A percentile compares a stretch with the other conserved stretches of the same genome.
These are phyloP conservation scores for Emys orbicularis DNA, from an alignment of 2,797 vertebrate genomes.

Conservation along the genomic window DNA sequence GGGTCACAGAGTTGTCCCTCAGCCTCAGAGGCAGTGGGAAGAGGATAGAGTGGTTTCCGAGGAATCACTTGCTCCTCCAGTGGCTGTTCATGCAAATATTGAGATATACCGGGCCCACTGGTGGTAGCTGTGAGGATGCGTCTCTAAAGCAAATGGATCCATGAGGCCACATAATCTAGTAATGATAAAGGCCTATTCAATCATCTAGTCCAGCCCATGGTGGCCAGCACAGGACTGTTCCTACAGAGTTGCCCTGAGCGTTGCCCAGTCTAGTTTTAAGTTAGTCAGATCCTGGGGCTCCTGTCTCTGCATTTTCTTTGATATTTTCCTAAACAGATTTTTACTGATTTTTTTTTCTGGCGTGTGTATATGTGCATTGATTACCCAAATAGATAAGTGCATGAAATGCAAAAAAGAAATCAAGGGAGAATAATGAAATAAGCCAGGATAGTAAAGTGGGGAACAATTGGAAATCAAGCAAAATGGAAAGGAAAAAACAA, in stretches of 20 bases:
- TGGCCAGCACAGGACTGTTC: background rate
- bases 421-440: conserved; percentile 51
- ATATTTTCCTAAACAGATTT: conserved; percentile 1
- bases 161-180: background rate
- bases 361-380: background rate
- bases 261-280: background rate
- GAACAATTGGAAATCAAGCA: conserved; percentile 40
- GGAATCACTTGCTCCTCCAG: background rate
- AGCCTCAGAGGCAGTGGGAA: background rate
- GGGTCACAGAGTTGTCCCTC: background rate
- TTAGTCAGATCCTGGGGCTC: background rate
- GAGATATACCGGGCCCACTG: background rate
- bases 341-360: background rate
- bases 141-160: background rate
- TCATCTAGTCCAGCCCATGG: background rate
- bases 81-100: background rate
- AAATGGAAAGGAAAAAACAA: conserved; percentile 31
- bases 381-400: conserved; percentile 35
- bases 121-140: background rate
- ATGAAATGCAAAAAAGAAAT: conserved; percentile 38
- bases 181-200: background rate
- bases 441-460: conserved; percentile 16
- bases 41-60: background rate
- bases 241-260: background rate
- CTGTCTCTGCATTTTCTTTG: background rate